These are phyloP conservation scores for Cotesia vestalis DNA, from an alignment of 1,140 invertebrate species.

Conservation along the genomic window DNA sequence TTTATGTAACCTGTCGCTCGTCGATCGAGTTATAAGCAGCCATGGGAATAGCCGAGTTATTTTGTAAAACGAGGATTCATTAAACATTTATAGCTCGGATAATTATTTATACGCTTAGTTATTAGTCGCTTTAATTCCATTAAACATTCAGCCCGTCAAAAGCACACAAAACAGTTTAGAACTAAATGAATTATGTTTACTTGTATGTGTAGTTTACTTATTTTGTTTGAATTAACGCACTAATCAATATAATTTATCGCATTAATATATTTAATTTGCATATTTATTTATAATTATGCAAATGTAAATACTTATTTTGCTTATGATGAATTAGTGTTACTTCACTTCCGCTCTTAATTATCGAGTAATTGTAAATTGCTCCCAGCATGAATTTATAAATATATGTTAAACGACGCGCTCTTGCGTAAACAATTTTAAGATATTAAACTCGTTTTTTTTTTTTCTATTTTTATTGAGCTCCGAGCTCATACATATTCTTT, in stretches of 20 bases:
- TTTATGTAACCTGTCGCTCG: slow-evolving; percentile 25
- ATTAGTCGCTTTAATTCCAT: too few species aligned
- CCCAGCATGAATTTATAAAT: neutral
- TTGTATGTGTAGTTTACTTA: too few species aligned
- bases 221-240: too few species aligned
- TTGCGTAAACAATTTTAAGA: slow-evolving; percentile 19
- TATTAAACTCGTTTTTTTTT: slow-evolving; percentile 7
- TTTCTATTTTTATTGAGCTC: neutral
- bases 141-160: too few species aligned
- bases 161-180: too few species aligned
- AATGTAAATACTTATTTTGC: too few species aligned
- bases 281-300: slow-evolving; percentile 2
- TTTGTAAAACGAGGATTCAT: neutral
- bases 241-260: too few species aligned
- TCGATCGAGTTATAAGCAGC: slow-evolving; percentile 15
- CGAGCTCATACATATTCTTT: neutral
- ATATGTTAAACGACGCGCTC: slow-evolving; percentile 17
- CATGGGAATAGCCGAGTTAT: neutral
- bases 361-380: slow-evolving; percentile 9
- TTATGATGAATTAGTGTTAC: neutral
- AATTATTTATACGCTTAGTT: neutral
- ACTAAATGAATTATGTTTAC: too few species aligned
- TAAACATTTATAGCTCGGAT: neutral
- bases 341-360: slow-evolving; percentile 12
- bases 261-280: neutral